A percentile compares a stretch with the other conserved stretches of the same genome.
Conservation (phyloP, 2,888 invertebrate species). For the Plebejus argus region DNA sequence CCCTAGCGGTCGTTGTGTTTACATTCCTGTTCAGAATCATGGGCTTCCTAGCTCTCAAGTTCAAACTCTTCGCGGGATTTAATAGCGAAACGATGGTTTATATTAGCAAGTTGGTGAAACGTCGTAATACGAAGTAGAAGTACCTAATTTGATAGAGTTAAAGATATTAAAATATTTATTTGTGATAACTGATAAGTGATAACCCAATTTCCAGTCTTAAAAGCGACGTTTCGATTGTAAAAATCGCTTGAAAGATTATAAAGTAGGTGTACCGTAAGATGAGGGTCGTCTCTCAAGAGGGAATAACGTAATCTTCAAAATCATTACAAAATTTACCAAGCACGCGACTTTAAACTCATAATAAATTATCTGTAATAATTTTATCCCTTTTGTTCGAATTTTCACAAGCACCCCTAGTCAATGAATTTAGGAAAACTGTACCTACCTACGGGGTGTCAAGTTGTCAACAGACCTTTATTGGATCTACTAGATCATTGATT, state of each 20-base stretch:
- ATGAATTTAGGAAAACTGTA: too few species aligned
- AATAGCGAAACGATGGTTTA: constrained; percentile 78
- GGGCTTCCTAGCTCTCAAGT: constrained; percentile 81
- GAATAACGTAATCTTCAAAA: background rate
- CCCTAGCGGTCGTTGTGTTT: constrained; percentile 79
- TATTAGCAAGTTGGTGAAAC: constrained; percentile 77
- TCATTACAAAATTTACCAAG: background rate
- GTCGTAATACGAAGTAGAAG: constrained; percentile 56
- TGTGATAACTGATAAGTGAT: background rate
- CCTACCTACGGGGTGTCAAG: too few species aligned
- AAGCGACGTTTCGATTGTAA: background rate
- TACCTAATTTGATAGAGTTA: background rate
- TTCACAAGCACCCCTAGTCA: too few species aligned
- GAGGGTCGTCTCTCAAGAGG: background rate
- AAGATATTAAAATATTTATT: background rate
- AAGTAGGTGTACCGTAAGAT: background rate
- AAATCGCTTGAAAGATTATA: background rate
- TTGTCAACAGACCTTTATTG: too few species aligned
- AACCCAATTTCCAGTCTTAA: background rate
- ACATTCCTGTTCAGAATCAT: constrained; percentile 76
- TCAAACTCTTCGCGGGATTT: constrained; percentile 78
- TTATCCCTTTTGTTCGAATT: background rate
- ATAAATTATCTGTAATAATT: background rate
- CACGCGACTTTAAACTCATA: background rate
- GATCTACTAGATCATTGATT: too few species aligned